phyloP scores from a whole-genome alignment of 2,113 vertebrate genomes.

The Caretta caretta region DNA sequence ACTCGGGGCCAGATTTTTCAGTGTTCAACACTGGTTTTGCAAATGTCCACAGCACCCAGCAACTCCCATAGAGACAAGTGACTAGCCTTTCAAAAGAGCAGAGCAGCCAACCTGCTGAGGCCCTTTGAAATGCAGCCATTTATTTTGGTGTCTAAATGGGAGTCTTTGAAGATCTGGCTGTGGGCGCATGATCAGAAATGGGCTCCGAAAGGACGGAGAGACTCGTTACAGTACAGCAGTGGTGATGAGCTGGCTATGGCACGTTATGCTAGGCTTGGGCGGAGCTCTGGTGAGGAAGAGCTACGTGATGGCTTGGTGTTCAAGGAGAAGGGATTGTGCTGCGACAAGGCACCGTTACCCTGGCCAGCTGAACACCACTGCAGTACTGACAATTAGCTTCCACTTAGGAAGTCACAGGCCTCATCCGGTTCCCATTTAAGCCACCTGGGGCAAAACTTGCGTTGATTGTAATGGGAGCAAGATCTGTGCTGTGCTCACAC shows the following conservation, averaged over 20 bases:
- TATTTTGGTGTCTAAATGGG: background rate
- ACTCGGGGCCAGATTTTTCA: background rate
- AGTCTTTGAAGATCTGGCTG: background rate
- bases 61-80: rapidly evolving
- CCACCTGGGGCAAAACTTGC: background rate
- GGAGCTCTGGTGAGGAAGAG: background rate
- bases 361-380: background rate
- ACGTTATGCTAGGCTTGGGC: rapidly evolving
- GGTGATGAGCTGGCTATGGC: background rate
- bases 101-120: background rate
- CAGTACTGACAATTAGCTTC: background rate
- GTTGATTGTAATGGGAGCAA: background rate
- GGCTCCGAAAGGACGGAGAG: background rate
- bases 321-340: background rate
- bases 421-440: background rate
- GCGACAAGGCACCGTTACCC: background rate
- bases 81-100: background rate
- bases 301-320: background rate
- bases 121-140: background rate
- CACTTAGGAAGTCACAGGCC: background rate
- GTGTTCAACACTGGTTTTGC: background rate
- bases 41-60: background rate
- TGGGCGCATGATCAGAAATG: background rate
- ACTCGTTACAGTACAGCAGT: background rate
- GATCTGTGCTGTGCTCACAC: background rate